Evolutionary conservation across 2,888 invertebrate species (phyloP).

Genomic region (Chalcis sispes): DNA sequence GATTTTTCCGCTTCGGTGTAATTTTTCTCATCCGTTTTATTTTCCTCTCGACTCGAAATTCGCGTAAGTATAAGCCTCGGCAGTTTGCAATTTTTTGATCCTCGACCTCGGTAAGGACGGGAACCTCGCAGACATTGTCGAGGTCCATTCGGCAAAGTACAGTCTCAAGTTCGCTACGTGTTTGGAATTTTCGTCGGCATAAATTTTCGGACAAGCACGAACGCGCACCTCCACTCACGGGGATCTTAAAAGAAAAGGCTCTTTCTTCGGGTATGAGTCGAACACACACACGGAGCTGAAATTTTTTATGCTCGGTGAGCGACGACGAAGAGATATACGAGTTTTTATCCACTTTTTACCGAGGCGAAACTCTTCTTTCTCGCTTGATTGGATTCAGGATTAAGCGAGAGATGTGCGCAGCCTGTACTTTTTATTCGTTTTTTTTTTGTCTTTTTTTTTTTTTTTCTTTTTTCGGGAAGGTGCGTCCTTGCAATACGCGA

Average conservation of each 20-base stretch:
- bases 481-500: too few species aligned
- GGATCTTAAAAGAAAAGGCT: constrained; percentile 49
- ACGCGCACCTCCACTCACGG: constrained; percentile 1
- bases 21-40: too few species aligned
- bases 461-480: too few species aligned
- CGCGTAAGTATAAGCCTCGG: too few species aligned
- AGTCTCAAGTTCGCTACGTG: constrained; percentile 57
- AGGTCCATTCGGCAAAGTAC: constrained; percentile 54
- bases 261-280: neutral
- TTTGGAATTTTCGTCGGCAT: constrained; percentile 46
- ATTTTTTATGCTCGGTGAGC: constrained; percentile 27
- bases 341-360: constrained; percentile 46
- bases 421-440: too few species aligned
- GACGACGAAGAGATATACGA: constrained; percentile 2
- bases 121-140: constrained; percentile 47
- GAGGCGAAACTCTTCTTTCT: constrained; percentile 9
- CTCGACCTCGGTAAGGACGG: too few species aligned
- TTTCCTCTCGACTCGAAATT: too few species aligned
- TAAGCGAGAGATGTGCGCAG: too few species aligned
- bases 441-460: too few species aligned
- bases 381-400: too few species aligned
- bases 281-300: constrained; percentile 40
- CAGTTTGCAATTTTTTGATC: too few species aligned
- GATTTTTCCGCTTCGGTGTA: too few species aligned
- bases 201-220: neutral